A percentile compares a stretch with the other conserved stretches of the same genome.
phyloP scores from a whole-genome alignment of 2,113 vertebrate genomes.

The Podocnemis expansa region DNA sequence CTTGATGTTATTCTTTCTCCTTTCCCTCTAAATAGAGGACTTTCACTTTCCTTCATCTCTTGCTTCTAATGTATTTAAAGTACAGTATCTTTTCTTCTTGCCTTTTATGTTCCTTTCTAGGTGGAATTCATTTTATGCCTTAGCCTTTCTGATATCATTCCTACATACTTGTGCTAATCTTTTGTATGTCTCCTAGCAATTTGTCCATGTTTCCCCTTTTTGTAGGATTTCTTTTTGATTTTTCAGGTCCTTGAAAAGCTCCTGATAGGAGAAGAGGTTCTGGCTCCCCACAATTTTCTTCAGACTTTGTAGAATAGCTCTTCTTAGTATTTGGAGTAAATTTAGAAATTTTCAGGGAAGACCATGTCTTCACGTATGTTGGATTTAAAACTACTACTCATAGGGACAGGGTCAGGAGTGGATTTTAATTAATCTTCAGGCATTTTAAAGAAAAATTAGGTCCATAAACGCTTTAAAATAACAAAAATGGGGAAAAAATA shows the following conservation, averaged over 20 bases:
- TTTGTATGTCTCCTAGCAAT: background rate
- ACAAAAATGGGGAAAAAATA: background rate
- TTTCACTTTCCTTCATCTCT: background rate
- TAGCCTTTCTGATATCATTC: background rate
- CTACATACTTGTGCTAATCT: background rate
- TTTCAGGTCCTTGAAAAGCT: background rate
- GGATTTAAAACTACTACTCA: background rate
- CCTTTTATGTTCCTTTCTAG: background rate
- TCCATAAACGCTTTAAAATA: background rate
- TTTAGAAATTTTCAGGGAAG: background rate
- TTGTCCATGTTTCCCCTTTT: background rate
- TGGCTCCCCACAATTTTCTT: background rate
- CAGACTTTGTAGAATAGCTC: background rate
- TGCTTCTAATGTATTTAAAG: background rate
- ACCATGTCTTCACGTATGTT: background rate
- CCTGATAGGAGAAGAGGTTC: too few relatives aligned
- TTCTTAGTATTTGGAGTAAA: background rate
- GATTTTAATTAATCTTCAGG: background rate
- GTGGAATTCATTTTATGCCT: background rate
- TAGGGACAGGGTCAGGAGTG: background rate
- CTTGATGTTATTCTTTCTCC: background rate
- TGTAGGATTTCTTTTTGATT: background rate
- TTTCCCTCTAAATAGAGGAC: background rate
- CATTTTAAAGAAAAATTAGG: background rate
- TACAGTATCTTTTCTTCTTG: too few relatives aligned